Evolutionary conservation across 1,140 invertebrate genomes (phyloP).

Genomic region (Delia radicum): DNA sequence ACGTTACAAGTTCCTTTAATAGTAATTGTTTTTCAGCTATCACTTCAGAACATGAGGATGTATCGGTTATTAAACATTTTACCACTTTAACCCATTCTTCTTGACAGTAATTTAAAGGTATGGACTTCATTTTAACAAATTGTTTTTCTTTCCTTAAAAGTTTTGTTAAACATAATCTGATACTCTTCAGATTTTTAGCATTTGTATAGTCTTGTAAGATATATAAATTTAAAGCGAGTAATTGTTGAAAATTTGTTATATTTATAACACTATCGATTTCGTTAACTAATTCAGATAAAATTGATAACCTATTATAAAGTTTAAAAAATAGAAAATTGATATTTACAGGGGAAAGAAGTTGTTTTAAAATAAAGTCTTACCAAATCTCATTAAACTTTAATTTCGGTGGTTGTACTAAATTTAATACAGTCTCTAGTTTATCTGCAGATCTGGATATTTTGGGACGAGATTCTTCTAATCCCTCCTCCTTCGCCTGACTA

Average conservation of each 20-base stretch:
- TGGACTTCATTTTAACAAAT: conserved; percentile 18
- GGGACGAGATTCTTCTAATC: conserved; percentile 23
- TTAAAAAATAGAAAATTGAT: neutral
- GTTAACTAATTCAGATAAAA: conserved; percentile 39
- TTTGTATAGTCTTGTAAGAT: conserved; percentile 40
- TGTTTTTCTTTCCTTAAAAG: conserved; percentile 34
- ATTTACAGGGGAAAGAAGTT: neutral
- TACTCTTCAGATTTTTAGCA: conserved; percentile 34
- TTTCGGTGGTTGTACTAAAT: conserved; percentile 34
- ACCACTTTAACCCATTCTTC: conserved; percentile 37
- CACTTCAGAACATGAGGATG: conserved; percentile 32
- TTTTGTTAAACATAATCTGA: conserved; percentile 32
- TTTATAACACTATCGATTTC: conserved; percentile 35
- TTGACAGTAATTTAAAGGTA: conserved; percentile 22
- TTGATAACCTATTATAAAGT: conserved; percentile 41
- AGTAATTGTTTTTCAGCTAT: conserved; percentile 42
- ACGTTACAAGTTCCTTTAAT: conserved; percentile 36
- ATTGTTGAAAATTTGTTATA: conserved; percentile 36
- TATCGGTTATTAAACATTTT: conserved; percentile 38
- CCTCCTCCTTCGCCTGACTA: neutral
- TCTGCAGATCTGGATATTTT: conserved; percentile 35
- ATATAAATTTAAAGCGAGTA: conserved; percentile 28
- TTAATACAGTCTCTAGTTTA: conserved; percentile 36
- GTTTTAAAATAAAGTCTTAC: conserved; percentile 27
- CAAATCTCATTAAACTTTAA: conserved; percentile 41